Evolutionary conservation across 1,140 invertebrate genomes (phyloP).

Genomic region (Drosophila willistoni): DNA sequence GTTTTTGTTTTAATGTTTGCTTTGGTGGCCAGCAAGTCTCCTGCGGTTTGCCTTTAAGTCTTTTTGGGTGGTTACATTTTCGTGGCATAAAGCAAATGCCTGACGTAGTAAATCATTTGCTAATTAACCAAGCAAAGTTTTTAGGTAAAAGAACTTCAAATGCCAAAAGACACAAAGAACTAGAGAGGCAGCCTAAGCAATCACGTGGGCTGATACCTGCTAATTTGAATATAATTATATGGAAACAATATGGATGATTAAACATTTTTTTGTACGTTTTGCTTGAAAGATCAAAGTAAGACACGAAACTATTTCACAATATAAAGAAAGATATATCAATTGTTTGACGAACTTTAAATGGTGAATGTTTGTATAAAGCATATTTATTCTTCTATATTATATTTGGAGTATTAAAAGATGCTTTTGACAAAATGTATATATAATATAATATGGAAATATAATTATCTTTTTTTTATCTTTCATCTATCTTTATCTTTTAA

Average conservation of each 20-base stretch:
- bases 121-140: conserved; percentile 45
- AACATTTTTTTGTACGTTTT: background rate
- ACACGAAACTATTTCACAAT: background rate
- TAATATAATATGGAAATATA: too few relatives aligned
- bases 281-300: background rate
- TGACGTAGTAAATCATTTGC: conserved; percentile 61
- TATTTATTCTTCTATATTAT: too few relatives aligned
- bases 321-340: too few relatives aligned
- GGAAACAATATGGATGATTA: conserved; percentile 12
- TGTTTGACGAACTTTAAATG: too few relatives aligned
- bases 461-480: too few relatives aligned
- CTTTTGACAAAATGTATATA: too few relatives aligned
- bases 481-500: too few relatives aligned
- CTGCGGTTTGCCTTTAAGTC: conserved; percentile 60
- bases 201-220: conserved; percentile 54
- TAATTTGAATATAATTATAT: conserved; percentile 64
- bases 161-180: conserved; percentile 2
- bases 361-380: too few relatives aligned
- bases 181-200: conserved; percentile 27
- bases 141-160: conserved; percentile 8
- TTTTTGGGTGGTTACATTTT: conserved; percentile 62
- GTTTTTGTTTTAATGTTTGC: conserved; percentile 48
- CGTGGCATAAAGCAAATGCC: conserved; percentile 53
- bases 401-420: too few relatives aligned
- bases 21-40: conserved; percentile 77